Evolutionary conservation across 2,113 vertebrate genomes (phyloP).

Genomic region (Axis porcinus): DNA sequence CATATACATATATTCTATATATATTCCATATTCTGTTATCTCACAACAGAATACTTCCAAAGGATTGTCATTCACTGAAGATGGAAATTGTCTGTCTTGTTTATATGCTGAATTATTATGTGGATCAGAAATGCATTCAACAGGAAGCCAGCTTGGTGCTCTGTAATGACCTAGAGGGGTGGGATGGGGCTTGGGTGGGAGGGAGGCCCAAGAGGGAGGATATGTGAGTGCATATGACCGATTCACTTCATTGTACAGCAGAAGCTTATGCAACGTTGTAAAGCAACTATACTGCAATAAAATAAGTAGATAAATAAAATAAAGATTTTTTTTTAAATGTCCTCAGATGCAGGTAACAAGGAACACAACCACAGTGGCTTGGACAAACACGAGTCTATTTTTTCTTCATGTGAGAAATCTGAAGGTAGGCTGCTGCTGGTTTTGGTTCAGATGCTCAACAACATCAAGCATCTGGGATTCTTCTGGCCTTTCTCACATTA

Average conservation of each 20-base stretch:
- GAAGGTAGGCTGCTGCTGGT: not conserved
- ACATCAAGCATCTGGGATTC: not conserved
- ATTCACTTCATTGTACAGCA: not conserved
- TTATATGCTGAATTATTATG: constrained; percentile 14
- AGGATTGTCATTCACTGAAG: not conserved
- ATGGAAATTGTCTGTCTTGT: not conserved
- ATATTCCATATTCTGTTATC: not conserved
- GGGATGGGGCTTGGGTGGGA: fast-evolving
- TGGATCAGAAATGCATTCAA: not conserved
- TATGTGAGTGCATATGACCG: not conserved
- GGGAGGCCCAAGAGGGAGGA: not conserved
- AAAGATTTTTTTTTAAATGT: not conserved
- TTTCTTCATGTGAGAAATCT: not conserved
- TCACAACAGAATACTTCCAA: not conserved
- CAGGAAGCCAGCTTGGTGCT: not conserved
- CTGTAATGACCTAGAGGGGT: not conserved
- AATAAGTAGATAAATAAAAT: not conserved
- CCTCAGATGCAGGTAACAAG: not conserved
- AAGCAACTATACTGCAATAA: not conserved
- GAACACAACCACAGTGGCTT: not conserved
- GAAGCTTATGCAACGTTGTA: not conserved
- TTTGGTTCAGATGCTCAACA: not conserved
- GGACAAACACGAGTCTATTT: not conserved
- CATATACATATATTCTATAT: not conserved
- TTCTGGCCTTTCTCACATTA: not conserved